Conservation (phyloP, 1,140 invertebrate species). For the Apis florea region DNA sequence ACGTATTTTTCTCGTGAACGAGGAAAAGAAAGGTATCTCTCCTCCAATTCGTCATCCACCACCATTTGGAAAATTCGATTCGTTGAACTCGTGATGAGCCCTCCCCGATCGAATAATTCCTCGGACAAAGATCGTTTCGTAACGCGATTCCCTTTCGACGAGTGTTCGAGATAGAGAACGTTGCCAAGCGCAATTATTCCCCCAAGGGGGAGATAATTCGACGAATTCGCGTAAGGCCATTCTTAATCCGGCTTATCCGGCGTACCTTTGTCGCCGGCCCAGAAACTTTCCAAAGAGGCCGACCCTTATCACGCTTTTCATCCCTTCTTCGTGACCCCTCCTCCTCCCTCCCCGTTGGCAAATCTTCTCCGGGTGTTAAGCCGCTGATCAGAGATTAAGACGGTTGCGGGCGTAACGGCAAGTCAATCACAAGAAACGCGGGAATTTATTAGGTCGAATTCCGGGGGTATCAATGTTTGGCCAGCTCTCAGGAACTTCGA, state of each 20-base stretch:
- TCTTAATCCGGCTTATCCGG: constrained; percentile 60
- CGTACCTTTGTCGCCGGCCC: constrained; percentile 39
- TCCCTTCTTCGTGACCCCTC: background rate
- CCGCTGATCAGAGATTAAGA: constrained; percentile 63
- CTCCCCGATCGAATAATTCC: constrained; percentile 7
- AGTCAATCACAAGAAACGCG: constrained; percentile 64
- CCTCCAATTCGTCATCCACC: background rate
- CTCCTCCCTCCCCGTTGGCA: background rate
- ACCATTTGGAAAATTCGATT: background rate
- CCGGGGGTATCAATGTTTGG: constrained; percentile 66
- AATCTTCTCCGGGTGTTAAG: constrained; percentile 56
- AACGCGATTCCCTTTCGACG: background rate
- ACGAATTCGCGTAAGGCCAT: constrained; percentile 55
- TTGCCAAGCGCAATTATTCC: constrained; percentile 45
- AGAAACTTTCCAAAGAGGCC: constrained; percentile 29
- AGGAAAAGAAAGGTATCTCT: background rate
- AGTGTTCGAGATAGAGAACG: constrained; percentile 4
- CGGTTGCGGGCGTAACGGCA: constrained; percentile 31
- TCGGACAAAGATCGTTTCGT: background rate
- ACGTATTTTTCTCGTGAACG: background rate
- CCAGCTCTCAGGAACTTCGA: constrained; percentile 59
- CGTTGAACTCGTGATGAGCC: background rate
- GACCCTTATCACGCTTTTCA: background rate
- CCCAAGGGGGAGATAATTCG: constrained; percentile 47
- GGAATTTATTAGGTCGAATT: constrained; percentile 67